Base-by-base conservation (phyloP, 1,140 invertebrate species). In the Pteromalus puparum region DNA sequence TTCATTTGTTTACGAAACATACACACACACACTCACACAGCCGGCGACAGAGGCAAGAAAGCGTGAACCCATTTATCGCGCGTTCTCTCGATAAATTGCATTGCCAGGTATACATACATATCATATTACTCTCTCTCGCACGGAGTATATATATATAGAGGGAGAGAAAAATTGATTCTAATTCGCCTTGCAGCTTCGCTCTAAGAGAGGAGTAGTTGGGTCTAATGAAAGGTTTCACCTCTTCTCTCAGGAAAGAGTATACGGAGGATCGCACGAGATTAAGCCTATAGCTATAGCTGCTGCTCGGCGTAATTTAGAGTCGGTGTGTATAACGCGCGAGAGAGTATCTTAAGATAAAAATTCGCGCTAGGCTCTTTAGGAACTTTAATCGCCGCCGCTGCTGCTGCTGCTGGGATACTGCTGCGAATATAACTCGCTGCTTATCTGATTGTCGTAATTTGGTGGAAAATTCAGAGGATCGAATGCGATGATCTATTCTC, bases 161-260 rank as follows among this genome's bases (percentile, higher is more conserved):
- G n/a, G 15, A 30, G 24, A 70, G 2, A 12, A 74, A 67, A 53
- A 82, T 82, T 82, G 73, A 76, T 76, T 82, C 73, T 82, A 82
- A 82, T 82, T 75, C 81, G 72, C 28, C 76, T 68, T n/a, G 9
- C n/a, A n/a, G n/a, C n/a, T n/a, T n/a, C 70, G 38, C 30, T 24
- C 24, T 30, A 30, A 34, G 67, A 61, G 53, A 61, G 18, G 53
- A 7, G 18, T 21, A 42, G 21, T 7, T 7, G 18, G 72, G 61
- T 46, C 48, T 82, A 82, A 82, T 82, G 73, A 82, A 82, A 82
- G 73, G 73, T 82, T 82, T 82, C 73, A 26, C 53, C 48, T 53
- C 12, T 30, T 21, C 72, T 21, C 68, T 70, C 4, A 7, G 21
- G 10, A 21, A 28, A 28, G n/a, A 24, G 67, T 24, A n/a, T n/a